Conservation (phyloP, 1,140 invertebrate species). For the Ylistrum balloti region DNA sequence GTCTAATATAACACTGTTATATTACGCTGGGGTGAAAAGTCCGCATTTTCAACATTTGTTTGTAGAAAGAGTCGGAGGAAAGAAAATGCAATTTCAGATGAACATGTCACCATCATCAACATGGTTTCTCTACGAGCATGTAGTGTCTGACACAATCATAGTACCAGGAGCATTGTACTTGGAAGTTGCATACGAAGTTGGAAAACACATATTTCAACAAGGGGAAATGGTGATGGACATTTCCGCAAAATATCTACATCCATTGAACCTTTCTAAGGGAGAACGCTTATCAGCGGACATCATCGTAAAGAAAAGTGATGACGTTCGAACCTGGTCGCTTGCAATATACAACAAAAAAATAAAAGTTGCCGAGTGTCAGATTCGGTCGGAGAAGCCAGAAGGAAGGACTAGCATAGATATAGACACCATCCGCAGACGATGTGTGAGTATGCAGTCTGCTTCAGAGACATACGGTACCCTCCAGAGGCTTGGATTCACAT, state of each 20-base stretch:
- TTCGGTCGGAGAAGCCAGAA: background rate
- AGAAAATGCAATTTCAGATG: background rate
- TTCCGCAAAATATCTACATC: background rate
- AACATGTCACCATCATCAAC: conserved; percentile 28
- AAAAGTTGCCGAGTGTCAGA: background rate
- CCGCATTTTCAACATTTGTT: background rate
- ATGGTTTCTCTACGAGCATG: background rate
- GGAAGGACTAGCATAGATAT: background rate
- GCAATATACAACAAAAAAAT: background rate
- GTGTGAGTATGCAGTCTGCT: background rate
- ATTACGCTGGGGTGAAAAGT: background rate
- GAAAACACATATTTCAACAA: background rate
- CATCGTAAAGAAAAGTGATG: background rate
- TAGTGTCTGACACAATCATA: background rate
- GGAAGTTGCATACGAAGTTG: background rate
- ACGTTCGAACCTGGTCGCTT: background rate
- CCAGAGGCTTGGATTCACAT: background rate
- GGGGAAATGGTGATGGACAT: background rate
- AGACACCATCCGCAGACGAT: background rate
- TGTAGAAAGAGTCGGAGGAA: background rate
- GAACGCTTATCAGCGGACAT: background rate
- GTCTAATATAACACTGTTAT: background rate
- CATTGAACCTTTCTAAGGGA: background rate
- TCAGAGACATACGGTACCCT: background rate
- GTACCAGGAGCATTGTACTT: conserved; percentile 33